Percentiles rank a stretch among this genome's conserved stretches.
Evolutionary conservation across 1,140 invertebrate genomes (phyloP).

Genomic region (Drosophila setifemur): DNA sequence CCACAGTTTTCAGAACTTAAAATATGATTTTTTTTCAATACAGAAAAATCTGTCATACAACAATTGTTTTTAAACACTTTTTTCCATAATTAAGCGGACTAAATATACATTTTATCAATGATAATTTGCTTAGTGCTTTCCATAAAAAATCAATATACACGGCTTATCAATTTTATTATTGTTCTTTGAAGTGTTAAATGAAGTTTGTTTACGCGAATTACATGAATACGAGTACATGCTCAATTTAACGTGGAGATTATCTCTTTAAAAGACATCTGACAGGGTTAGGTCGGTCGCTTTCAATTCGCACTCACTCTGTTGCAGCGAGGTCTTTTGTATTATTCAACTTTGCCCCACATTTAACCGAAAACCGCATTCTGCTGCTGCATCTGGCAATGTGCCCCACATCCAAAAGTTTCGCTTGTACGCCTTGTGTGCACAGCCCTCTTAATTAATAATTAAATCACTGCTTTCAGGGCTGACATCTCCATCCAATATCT

Average conservation of each 20-base stretch:
- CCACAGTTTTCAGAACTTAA: too few species aligned
- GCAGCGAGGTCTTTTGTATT: constrained; percentile 33
- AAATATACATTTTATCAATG: too few species aligned
- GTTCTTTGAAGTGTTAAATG: too few species aligned
- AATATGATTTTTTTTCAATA: too few species aligned
- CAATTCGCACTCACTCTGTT: background rate
- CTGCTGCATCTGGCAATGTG: constrained; percentile 10
- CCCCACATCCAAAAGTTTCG: constrained; percentile 47
- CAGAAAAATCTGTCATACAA: too few species aligned
- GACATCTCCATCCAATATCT: background rate
- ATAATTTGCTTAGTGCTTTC: too few species aligned
- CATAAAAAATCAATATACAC: too few species aligned
- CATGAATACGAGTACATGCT: too few species aligned
- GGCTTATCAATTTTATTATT: too few species aligned
- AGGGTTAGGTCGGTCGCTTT: constrained; percentile 7
- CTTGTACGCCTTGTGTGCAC: constrained; percentile 28
- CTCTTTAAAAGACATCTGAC: constrained; percentile 3
- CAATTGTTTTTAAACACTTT: background rate
- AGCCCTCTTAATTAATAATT: constrained; percentile 43
- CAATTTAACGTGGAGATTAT: background rate
- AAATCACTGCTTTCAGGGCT: constrained; percentile 10
- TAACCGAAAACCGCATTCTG: constrained; percentile 42
- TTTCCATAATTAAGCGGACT: too few species aligned
- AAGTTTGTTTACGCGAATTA: too few species aligned
- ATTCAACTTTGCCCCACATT: constrained; percentile 45